Evolutionary conservation across 2,888 invertebrate genomes (phyloP), one percentile per base, ranked within the genome.

Genomic region (Formica aserva): DNA sequence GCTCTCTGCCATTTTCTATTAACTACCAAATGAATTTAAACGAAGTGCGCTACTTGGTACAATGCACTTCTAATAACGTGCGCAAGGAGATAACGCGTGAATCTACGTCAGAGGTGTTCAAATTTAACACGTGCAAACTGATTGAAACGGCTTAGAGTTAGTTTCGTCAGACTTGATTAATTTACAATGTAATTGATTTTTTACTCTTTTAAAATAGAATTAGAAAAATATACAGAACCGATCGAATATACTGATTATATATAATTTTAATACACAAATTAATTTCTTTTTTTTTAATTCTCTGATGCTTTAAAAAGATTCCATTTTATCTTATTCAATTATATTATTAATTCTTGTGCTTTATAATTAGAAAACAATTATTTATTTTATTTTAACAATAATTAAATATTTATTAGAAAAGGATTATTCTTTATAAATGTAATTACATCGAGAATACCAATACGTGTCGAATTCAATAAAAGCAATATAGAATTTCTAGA

Each of bases 11-110:
- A 57, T 90, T 89, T 90, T 86, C 90, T 89, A 90, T 90, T 78
- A 84, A 81, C 83, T 82, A 84, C 84, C 85, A 83, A 90, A 90
- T 90, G 86, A 90, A 90, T 90, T 89, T 85, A 85, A 90, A 78
- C 85, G 82, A 83, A 32, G 66, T 77, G 71, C 86, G 77, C 80
- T 8, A n/a, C 71, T 48, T 82, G 82, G 71, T 55, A 48, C 45
- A 60, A 67, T 69, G 69, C 86, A 75, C 72, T 83, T 71, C 83
- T 84, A 84, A 85, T 88, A 88, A 82, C 84, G 71, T 65, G 45
- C 71, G 60, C 75, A 65, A 65, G 8, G 22, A 29, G 76, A 18
- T 35, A 26, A 35, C 11, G 18, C 8, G 38, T 11, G 60, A 69
- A 80, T 71, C 60, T 60, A 78, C 15, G 41, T 38, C 22, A 63